Percentiles rank a stretch among this genome's conserved stretches.
These are phyloP conservation scores for Danio albolineatus DNA, from an alignment of 2,797 vertebrate genomes.

Conservation along the genomic window DNA sequence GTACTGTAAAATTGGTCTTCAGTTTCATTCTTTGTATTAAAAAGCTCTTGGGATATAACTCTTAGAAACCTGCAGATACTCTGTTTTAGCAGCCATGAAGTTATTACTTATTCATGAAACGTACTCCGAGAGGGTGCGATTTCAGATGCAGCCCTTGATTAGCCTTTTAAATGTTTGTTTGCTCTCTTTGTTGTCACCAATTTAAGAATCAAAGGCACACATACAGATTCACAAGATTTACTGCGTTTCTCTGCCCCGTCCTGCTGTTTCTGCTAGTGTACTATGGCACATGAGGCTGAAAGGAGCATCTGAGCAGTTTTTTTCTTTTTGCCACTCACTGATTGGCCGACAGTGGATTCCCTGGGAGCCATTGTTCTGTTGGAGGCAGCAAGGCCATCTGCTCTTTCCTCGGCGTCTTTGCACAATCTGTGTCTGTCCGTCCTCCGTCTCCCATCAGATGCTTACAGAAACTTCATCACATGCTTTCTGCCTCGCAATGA, in stretches of 20 bases:
- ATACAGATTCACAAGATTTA: background rate
- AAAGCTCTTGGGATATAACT: too few relatives aligned
- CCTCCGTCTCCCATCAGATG: background rate
- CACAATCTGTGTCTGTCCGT: conserved; percentile 30
- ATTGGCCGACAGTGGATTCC: conserved; percentile 51
- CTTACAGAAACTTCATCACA: conserved; percentile 22
- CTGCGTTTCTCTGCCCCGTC: conserved; percentile 2
- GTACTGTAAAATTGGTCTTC: too few relatives aligned
- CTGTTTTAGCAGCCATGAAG: too few relatives aligned
- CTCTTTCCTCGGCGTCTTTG: conserved; percentile 37
- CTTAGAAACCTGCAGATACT: too few relatives aligned
- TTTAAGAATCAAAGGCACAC: conserved; percentile 24
- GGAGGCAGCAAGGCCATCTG: conserved; percentile 62
- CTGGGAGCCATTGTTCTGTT: conserved; percentile 59
- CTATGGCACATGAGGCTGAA: conserved; percentile 37
- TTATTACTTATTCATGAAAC: too few relatives aligned
- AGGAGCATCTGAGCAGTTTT: conserved; percentile 47
- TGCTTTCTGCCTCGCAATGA: conserved; percentile 5
- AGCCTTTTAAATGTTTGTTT: conserved; percentile 22
- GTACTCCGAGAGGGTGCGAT: too few relatives aligned
- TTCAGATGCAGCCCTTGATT: background rate
- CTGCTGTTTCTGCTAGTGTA: conserved; percentile 23
- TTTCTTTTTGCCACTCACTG: conserved; percentile 18
- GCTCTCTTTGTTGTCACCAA: conserved; percentile 1
- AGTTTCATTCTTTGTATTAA: too few relatives aligned